phyloP scores from a whole-genome alignment of 2,888 invertebrate species.

The Drosophila testacea region DNA sequence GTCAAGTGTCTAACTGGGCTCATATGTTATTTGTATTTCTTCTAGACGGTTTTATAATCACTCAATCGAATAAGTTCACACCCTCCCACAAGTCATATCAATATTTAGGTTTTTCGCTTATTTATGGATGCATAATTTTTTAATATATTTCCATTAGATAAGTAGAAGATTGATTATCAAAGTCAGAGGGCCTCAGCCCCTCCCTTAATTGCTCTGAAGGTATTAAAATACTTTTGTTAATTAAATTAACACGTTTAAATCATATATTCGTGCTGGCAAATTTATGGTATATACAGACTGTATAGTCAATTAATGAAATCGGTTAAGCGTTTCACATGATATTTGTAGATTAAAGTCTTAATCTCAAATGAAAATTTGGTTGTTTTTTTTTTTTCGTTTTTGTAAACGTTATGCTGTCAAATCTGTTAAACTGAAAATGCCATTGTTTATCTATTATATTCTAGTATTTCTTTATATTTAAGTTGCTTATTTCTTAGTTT shows the following conservation, averaged over 20 bases:
- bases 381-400: neutral
- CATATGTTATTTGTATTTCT: neutral
- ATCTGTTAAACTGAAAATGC: no score
- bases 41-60: constrained; percentile 8
- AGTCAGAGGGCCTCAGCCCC: neutral
- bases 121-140: neutral
- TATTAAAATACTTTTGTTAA: constrained; percentile 3
- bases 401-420: neutral
- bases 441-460: neutral
- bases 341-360: neutral
- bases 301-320: neutral
- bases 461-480: neutral
- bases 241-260: constrained; percentile 14
- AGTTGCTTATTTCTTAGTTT: neutral
- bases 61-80: constrained; percentile 4
- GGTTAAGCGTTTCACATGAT: neutral
- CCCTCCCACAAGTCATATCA: constrained; percentile 19
- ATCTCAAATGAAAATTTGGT: neutral
- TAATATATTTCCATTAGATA: neutral
- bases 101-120: constrained; percentile 2
- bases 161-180: neutral
- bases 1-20: constrained; percentile 51
- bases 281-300: neutral
- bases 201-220: neutral
- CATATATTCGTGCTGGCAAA: neutral